phyloP scores from a whole-genome alignment of 2,888 invertebrate genomes.

The Hylaea fasciaria region DNA sequence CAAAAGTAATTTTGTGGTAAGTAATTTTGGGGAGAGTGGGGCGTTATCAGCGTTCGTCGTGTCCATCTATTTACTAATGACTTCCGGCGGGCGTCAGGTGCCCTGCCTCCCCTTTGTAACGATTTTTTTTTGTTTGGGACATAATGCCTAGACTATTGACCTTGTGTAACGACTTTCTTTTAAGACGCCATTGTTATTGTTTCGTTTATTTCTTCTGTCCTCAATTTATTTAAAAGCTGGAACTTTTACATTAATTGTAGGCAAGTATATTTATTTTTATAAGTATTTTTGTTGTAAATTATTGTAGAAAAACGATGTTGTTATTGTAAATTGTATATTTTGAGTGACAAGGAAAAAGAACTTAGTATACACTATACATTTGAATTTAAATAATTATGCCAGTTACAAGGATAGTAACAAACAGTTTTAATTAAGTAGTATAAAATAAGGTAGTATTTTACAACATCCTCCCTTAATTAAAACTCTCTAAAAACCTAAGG shows the following conservation, averaged over 20 bases:
- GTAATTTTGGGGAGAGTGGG: conserved; percentile 77
- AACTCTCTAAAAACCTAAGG: too few species aligned
- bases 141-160: conserved; percentile 34
- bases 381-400: too few species aligned
- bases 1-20: conserved; percentile 48
- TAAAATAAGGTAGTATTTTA: too few species aligned
- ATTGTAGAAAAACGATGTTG: too few species aligned
- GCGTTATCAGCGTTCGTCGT: conserved; percentile 74
- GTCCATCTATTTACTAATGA: conserved; percentile 85
- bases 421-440: too few species aligned
- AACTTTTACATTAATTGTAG: neutral
- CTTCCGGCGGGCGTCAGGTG: conserved; percentile 84
- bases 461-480: too few species aligned
- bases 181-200: conserved; percentile 18
- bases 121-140: conserved; percentile 57
- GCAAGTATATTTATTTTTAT: too few species aligned
- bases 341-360: too few species aligned
- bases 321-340: too few species aligned
- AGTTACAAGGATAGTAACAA: too few species aligned
- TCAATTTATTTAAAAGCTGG: neutral
- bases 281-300: too few species aligned
- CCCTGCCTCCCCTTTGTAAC: conserved; percentile 63
- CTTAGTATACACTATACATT: too few species aligned
- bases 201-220: neutral
- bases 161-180: conserved; percentile 39